Evolutionary conservation across 1,140 invertebrate species (phyloP), one percentile per base, ranked within the genome.

Genomic region (Drosophila sulfurigaster): DNA sequence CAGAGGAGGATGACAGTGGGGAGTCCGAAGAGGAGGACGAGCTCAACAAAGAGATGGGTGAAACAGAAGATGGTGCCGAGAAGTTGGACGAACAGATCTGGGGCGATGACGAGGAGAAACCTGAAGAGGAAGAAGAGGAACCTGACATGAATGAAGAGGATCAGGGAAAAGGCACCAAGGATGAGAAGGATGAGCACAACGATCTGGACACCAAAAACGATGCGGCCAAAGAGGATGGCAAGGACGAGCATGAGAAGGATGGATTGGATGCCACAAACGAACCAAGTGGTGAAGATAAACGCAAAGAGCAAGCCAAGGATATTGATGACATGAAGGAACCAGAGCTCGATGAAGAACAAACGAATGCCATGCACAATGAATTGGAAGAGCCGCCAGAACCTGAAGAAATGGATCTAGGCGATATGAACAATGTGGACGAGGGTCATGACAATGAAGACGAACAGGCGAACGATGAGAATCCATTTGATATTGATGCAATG

Each of bases 41-140:
- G 76, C 93, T 96, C 1, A 98, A 99, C 69, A 98, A 99, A 92
- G 95, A 99, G 94, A 99, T 99, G 97, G 98, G 97, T n/a, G 97
- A 99, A 68, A 96, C 96, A 5, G 97, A 96, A 81, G 95, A 96
- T 71, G 96, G 95, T 6, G 95, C 95, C 30, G 97, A 99, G 56
- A 96, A 96, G 93, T 77, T 96, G 10, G 95, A 96, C 85, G 94
- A 96, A 79, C 95, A 98, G 94, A 96, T 99, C 85, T 99, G 98
- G 98, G 97, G 97, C 13, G 96, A 96, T 25, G 97, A 97, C 80
- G 94, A 95, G 64, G 96, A 97, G 78, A 95, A 96, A 51, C 94
- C 30, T 1, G 30, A 95, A 41, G 92, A 95, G 62, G 93, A 95
- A 15, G 94, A 96, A 46, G 92, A 95, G 46, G 93, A 94, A 28